phyloP scores from a whole-genome alignment of 1,140 invertebrate genomes.

The Cydia splendana region DNA sequence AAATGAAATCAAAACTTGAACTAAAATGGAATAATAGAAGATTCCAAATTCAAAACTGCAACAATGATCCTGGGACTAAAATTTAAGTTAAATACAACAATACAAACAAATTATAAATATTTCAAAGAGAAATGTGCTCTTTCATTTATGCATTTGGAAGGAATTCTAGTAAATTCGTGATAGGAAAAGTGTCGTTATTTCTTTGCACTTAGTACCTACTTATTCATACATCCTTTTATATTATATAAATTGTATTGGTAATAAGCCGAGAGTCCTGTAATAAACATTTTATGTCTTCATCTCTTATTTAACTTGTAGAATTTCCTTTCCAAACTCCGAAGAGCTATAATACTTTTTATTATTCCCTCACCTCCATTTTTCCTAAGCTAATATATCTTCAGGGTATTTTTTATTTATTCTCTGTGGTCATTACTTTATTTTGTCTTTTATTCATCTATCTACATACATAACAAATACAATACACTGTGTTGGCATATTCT shows the following conservation, averaged over 20 bases:
- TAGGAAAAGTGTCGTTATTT: not conserved
- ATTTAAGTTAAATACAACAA: not conserved
- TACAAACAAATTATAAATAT: not conserved
- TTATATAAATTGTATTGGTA: not conserved
- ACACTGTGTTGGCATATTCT: no score
- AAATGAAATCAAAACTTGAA: no score
- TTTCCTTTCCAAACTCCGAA: not conserved
- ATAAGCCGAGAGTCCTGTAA: not conserved
- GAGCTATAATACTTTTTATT: not conserved
- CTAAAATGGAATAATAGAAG: no score
- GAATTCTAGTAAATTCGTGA: not conserved
- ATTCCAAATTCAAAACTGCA: no score
- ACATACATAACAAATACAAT: no score
- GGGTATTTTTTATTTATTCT: not conserved
- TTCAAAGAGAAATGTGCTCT: no score
- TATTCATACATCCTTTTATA: no score
- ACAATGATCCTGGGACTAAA: no score
- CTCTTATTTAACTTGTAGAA: slow-evolving; percentile 2
- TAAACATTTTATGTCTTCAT: slow-evolving; percentile 11
- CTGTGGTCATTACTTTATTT: no score
- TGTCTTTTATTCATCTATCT: no score
- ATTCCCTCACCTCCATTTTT: not conserved
- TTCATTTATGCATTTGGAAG: not conserved
- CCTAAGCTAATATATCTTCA: not conserved
- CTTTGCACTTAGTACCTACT: not conserved